Conservation (phyloP, 2,888 invertebrate genomes). For the Ceriagrion tenellum region DNA sequence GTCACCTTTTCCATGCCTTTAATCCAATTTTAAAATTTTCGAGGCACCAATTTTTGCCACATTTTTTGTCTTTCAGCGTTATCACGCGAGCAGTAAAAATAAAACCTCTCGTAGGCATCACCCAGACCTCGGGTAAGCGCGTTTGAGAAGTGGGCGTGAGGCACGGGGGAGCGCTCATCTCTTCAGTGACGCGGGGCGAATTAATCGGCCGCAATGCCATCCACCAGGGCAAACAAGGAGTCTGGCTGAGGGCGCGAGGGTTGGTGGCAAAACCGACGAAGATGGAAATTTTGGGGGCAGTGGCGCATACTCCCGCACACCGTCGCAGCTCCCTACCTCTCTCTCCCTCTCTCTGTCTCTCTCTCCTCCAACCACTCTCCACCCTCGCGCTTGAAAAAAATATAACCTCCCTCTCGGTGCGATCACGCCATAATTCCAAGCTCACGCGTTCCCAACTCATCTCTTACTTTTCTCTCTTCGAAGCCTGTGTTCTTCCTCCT, state of each 20-base stretch:
- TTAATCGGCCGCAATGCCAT: conserved; percentile 22
- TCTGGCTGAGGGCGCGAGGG: background rate
- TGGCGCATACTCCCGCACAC: background rate
- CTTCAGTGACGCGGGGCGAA: background rate
- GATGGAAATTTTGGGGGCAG: background rate
- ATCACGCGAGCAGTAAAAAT: too few relatives aligned
- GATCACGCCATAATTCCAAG: background rate
- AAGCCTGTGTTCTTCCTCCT: background rate
- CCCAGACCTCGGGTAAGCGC: background rate
- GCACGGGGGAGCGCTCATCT: background rate
- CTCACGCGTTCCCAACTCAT: background rate
- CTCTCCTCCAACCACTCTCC: too few relatives aligned
- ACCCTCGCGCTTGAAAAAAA: background rate
- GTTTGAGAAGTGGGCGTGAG: background rate
- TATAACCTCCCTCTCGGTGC: background rate
- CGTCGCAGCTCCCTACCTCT: background rate
- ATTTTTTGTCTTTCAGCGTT: too few relatives aligned
- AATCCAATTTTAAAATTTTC: too few relatives aligned
- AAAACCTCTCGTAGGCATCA: too few relatives aligned
- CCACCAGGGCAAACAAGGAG: background rate
- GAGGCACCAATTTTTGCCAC: too few relatives aligned
- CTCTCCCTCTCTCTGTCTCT: background rate
- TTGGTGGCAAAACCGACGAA: background rate
- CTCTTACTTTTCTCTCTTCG: background rate
- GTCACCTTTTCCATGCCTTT: too few relatives aligned